Conservation (phyloP, 2,797 vertebrate species). For the Gephyroberyx darwinii region DNA sequence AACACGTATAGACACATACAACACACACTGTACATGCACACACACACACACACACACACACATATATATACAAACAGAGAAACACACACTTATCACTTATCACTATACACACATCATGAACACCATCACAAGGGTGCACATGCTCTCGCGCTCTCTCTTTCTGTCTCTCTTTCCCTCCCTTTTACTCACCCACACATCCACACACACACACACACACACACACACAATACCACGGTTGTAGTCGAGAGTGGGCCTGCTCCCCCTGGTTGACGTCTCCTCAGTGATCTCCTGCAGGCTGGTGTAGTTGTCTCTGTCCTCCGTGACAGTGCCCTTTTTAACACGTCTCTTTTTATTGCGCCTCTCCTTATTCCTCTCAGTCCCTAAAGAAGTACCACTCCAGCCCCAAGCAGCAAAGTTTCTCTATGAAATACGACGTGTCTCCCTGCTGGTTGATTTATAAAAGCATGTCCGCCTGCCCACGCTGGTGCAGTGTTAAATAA, state of each 20-base stretch:
- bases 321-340: conserved; percentile 56
- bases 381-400: conserved; percentile 41
- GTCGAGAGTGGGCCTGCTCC: conserved; percentile 49
- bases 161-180: neutral
- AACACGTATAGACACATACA: conserved; percentile 2
- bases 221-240: conserved; percentile 1
- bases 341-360: conserved; percentile 37
- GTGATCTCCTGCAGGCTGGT: conserved; percentile 70
- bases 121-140: conserved; percentile 39
- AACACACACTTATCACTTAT: neutral
- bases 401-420: conserved; percentile 61
- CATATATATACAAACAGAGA: neutral
- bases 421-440: conserved; percentile 67
- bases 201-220: conserved; percentile 2
- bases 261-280: conserved; percentile 47
- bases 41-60: neutral
- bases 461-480: conserved; percentile 26
- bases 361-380: conserved; percentile 45
- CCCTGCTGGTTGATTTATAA: conserved; percentile 61
- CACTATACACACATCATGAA: conserved; percentile 4
- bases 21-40: neutral
- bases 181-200: no score
- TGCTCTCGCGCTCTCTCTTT: neutral
- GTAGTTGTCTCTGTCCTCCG: conserved; percentile 66
- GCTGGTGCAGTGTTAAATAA: conserved; percentile 40